Conservation (phyloP, 2,888 invertebrate species). For the Meta bourneti region DNA sequence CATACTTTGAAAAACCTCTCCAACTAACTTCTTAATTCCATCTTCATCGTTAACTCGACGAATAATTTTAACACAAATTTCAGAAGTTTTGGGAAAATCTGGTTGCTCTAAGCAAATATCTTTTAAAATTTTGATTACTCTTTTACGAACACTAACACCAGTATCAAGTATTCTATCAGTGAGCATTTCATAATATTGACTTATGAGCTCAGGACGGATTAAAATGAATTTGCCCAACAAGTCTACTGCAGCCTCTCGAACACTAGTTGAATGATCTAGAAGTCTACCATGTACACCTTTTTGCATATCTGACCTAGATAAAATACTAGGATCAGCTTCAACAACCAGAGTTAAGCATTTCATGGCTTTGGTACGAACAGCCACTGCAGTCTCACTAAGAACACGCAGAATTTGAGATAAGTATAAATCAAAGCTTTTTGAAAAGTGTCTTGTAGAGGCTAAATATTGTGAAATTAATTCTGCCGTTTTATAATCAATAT, state of each 20-base stretch:
- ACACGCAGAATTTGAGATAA: slow-evolving; percentile 93
- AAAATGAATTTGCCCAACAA: slow-evolving; percentile 99
- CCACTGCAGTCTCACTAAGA: slow-evolving; percentile 93
- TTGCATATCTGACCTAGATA: slow-evolving; percentile 96
- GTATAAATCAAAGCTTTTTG: slow-evolving; percentile 97
- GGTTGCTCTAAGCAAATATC: slow-evolving; percentile 99
- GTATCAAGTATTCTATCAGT: slow-evolving; percentile 96
- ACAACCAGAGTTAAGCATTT: slow-evolving; percentile 99
- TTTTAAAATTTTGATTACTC: slow-evolving; percentile 98
- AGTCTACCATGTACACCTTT: slow-evolving; percentile 97
- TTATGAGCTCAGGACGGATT: slow-evolving; percentile 96
- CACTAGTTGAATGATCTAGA: slow-evolving; percentile 98
- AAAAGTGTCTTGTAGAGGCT: slow-evolving; percentile 97
- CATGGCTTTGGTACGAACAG: slow-evolving; percentile 98
- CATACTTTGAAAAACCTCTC: slow-evolving; percentile 99
- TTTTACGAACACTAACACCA: slow-evolving; percentile 98
- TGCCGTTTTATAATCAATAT: slow-evolving; percentile 94
- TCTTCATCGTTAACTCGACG: slow-evolving; percentile 99
- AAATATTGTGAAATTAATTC: slow-evolving; percentile 88
- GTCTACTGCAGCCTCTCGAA: slow-evolving; percentile 99
- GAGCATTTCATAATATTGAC: slow-evolving; percentile 98
- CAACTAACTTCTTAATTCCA: slow-evolving; percentile 90
- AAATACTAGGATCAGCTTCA: slow-evolving; percentile 93
- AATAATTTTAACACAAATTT: slow-evolving; percentile 99
- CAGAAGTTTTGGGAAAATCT: slow-evolving; percentile 96